Base-by-base conservation (phyloP, 2,888 invertebrate species). In the Athalia rosae region DNA sequence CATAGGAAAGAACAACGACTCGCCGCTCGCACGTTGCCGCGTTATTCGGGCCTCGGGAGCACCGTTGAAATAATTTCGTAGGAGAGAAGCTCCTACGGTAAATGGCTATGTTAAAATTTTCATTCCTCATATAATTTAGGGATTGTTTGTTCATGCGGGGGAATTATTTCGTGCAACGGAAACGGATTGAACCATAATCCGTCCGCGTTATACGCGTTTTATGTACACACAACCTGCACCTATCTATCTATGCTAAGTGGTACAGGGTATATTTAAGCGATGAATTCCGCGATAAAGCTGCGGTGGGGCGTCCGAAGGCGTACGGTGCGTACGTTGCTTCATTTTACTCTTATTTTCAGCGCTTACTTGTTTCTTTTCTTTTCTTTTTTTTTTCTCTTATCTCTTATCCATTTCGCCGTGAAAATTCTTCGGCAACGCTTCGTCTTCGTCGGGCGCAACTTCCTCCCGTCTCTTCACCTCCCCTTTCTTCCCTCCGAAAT, bases 261-360 rank as follows among this genome's bases (percentile, higher is more conserved):
- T 50, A 67, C 67, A 67, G 48, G 67, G 48, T 48, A 67, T 67
- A 67, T 67, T 67, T 53, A 53, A 67, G 67, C 67, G 67, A 67
- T 67, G 67, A 67, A 11, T 67, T 28, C 67, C 41, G 67, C 43
- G 67, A 67, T 67, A 67, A 28, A 28, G 50, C 67, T 53, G 53
- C n/a, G 41, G 15, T 50, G 50, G 67, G 67, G 67, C 67, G 67
- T 67, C 67, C 41, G n/a, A 15, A 53, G 67, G 67, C 67, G 67
- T 67, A 28, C 2, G 53, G 9, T 53, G n/a, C n/a, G 6, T 4
- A n/a, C 7, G 53, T 53, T 53, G 5, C 4, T 11, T 53, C 8
- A 0, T 50, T 50, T 50, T 50, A 9, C 11, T 50, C n/a, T 45
- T 28, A 0, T 47, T 45, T 64, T 48, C 47, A 6, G n/a, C n/a